These are phyloP conservation scores for Eurystomus gularis DNA, from an alignment of 2,113 vertebrate genomes.

Conservation along the genomic window DNA sequence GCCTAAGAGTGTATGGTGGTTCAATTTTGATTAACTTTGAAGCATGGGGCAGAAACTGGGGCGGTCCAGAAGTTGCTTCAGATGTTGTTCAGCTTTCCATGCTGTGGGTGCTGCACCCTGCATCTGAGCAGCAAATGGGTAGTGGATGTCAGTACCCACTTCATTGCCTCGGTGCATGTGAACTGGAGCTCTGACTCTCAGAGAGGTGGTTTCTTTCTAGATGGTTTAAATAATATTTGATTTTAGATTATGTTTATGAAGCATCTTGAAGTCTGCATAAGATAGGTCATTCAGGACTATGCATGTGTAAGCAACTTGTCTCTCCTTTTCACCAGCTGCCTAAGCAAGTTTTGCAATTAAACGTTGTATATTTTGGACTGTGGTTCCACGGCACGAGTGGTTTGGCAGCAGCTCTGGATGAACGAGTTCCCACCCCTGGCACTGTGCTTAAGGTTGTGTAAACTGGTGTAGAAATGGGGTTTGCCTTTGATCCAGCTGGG, in stretches of 20 bases:
- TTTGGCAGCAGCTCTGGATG: neutral
- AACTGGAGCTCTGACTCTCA: neutral
- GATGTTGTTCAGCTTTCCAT: neutral
- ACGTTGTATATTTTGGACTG: neutral
- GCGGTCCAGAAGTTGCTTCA: neutral
- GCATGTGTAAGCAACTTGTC: conserved; percentile 14
- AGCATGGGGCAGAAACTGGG: neutral
- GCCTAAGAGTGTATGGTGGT: rapidly evolving
- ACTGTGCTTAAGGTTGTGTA: neutral
- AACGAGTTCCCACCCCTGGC: neutral
- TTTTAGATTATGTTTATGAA: neutral
- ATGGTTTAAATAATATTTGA: conserved; percentile 38
- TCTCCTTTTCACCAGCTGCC: conserved; percentile 51
- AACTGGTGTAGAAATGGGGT: neutral
- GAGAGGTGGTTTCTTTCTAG: neutral
- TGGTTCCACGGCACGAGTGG: rapidly evolving
- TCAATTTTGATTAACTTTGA: neutral
- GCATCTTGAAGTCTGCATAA: neutral
- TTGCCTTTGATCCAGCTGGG: neutral
- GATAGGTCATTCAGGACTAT: conserved; percentile 12
- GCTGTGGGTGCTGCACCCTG: neutral
- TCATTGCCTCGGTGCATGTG: rapidly evolving
- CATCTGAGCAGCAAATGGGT: neutral
- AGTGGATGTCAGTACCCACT: neutral
- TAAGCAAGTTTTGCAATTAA: conserved; percentile 22